Conservation (phyloP, 2,888 invertebrate genomes). For the Monoplex corrugatus region DNA sequence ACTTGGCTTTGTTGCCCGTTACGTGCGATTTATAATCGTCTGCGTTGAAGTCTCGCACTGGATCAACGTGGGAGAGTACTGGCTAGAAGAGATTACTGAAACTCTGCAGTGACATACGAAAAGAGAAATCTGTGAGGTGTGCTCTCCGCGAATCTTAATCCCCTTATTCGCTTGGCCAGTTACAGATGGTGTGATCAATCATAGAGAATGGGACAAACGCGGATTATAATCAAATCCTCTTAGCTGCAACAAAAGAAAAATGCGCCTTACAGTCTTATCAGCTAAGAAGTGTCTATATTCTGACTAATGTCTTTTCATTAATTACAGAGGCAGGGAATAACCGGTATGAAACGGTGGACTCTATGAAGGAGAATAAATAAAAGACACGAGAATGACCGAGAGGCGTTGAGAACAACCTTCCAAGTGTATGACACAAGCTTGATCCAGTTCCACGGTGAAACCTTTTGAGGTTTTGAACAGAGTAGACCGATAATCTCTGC, state of each 20-base stretch:
- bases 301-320: conserved; percentile 24
- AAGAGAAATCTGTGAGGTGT: neutral
- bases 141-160: neutral
- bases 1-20: neutral
- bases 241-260: neutral
- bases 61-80: neutral
- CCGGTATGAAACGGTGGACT: too few species aligned
- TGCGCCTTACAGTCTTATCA: conserved; percentile 15
- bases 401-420: neutral
- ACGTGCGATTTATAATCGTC: conserved; percentile 7
- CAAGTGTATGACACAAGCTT: neutral
- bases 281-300: neutral
- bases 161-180: conserved; percentile 24
- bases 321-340: conserved; percentile 15
- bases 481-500: neutral
- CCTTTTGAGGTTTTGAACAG: neutral
- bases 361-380: neutral
- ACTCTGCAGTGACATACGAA: neutral
- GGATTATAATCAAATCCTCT: conserved; percentile 12
- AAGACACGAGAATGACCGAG: neutral
- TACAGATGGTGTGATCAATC: conserved; percentile 30
- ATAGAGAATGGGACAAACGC: neutral
- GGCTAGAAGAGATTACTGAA: neutral
- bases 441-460: neutral
- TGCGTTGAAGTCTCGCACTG: neutral